These are phyloP conservation scores for Paratrypauchen microcephalus DNA, from an alignment of 2,797 vertebrate species.

Conservation along the genomic window DNA sequence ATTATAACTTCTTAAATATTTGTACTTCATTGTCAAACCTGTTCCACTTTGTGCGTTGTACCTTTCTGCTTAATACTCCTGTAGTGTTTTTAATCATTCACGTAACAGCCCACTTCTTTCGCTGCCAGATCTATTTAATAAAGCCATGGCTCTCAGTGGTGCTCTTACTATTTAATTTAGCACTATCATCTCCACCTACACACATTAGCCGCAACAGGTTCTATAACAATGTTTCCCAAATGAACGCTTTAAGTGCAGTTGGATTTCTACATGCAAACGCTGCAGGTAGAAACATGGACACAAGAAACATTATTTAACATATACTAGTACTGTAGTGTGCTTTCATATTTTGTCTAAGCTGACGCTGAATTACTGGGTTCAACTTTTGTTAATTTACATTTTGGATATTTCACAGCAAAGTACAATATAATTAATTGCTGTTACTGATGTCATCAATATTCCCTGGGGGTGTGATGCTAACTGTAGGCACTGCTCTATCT, in stretches of 20 bases:
- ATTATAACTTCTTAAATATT: neutral
- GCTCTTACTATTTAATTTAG: constrained; percentile 11
- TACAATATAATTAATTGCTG: too few relatives aligned
- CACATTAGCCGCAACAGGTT: constrained; percentile 19
- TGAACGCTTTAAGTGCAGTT: constrained; percentile 1
- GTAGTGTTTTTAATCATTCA: constrained; percentile 3
- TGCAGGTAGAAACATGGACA: neutral
- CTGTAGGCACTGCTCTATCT: too few relatives aligned
- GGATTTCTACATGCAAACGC: neutral
- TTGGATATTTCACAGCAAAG: too few relatives aligned
- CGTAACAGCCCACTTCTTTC: constrained; percentile 11
- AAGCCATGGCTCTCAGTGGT: neutral
- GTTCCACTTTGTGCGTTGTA: neutral
- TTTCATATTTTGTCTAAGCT: neutral
- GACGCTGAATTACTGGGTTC: too few relatives aligned
- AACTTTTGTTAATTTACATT: too few relatives aligned
- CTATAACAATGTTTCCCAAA: constrained; percentile 10
- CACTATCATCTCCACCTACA: constrained; percentile 16
- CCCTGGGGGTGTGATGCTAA: too few relatives aligned
- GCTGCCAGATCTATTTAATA: constrained; percentile 5
- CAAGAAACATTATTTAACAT: neutral
- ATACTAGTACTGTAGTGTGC: neutral
- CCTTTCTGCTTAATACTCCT: neutral
- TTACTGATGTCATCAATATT: too few relatives aligned
- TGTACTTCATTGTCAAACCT: neutral